These are phyloP conservation scores for Corythoichthys intestinalis DNA, from an alignment of 2,113 vertebrate genomes.

Conservation along the genomic window DNA sequence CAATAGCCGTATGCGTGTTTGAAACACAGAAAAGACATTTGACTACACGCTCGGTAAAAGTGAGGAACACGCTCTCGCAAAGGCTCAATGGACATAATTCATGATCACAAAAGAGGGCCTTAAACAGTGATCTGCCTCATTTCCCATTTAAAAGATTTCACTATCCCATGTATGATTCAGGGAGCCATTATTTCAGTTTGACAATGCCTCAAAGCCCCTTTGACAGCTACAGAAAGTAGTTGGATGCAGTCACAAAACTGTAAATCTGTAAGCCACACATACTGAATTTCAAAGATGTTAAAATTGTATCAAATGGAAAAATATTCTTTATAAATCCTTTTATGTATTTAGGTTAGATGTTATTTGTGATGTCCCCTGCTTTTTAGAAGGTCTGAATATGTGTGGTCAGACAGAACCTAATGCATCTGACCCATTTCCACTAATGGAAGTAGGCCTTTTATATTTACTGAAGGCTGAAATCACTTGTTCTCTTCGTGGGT, in stretches of 20 bases:
- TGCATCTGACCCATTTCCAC: constrained; percentile 68
- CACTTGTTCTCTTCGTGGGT: constrained; percentile 57
- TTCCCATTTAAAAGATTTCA: constrained; percentile 52
- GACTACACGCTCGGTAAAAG: constrained; percentile 25
- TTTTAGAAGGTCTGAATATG: constrained; percentile 46
- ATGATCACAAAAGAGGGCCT: constrained; percentile 31
- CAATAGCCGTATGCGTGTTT: background rate
- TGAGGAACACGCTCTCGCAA: constrained; percentile 39
- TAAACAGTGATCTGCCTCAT: constrained; percentile 49
- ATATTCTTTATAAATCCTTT: constrained; percentile 2
- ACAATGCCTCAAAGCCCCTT: constrained; percentile 36
- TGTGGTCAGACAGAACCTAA: constrained; percentile 48
- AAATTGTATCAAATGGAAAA: constrained; percentile 31
- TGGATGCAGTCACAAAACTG: constrained; percentile 25
- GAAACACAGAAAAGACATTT: constrained; percentile 33
- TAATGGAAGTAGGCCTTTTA: constrained; percentile 71
- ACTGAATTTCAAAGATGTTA: constrained; percentile 13
- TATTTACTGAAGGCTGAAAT: constrained; percentile 69
- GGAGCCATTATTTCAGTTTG: constrained; percentile 60
- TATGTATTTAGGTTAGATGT: constrained; percentile 35
- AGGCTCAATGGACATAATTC: constrained; percentile 43
- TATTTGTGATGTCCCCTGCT: constrained; percentile 32
- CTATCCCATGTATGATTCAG: constrained; percentile 59
- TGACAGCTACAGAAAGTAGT: constrained; percentile 39
- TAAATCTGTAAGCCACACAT: constrained; percentile 16